Base-by-base conservation (phyloP, 2,797 vertebrate genomes). In the Petrocephalus sullivani region DNA sequence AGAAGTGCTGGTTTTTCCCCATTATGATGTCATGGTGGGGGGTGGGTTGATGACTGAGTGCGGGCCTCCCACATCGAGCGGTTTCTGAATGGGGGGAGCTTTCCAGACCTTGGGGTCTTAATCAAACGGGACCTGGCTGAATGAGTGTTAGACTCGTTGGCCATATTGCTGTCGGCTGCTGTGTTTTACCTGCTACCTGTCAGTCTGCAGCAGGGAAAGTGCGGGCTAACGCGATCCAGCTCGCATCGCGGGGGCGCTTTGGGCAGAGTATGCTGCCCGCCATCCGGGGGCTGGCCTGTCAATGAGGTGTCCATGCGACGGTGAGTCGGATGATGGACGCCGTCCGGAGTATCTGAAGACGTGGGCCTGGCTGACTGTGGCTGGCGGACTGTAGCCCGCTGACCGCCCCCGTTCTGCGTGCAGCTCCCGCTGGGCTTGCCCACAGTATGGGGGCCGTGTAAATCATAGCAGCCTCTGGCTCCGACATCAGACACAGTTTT, bases 281-380 rank as follows among this genome's bases (percentile, higher is more conserved):
- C 5, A 14, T 16, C 33, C 9, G 3, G 49, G 84, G 64, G 37
- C 19, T 8, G 78, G 28, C 21, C 67, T 81, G 33, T 51, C 49
- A 4, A 14, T 19, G 78, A n/a, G 1, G 5, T 37, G 12, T 19
- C 33, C 87, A 87, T 89, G 88, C 89, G 51, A 92, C 21, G 91
- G 91, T 93, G 92, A 94, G 93, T 89, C 90, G 93, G 93, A 75
- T 94, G 95, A 95, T 94, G 90, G 92, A 94, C 94, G 93, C 88
- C 90, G 91, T 89, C 91, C 92, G 92, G 9, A 3, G 92, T 88
- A 91, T 94, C 89, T 90, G 87, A 89, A 87, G 71, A 94, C 92
- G 94, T 93, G 93, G 94, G 93, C 94, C 94, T 90, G 90, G 61
- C 61, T 64, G 61, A 28, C 61, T 8, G 7, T 8, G 58, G 58